These are phyloP conservation scores for Hydroisotoma schaefferi DNA, from an alignment of 2,888 invertebrate species.

Conservation along the genomic window DNA sequence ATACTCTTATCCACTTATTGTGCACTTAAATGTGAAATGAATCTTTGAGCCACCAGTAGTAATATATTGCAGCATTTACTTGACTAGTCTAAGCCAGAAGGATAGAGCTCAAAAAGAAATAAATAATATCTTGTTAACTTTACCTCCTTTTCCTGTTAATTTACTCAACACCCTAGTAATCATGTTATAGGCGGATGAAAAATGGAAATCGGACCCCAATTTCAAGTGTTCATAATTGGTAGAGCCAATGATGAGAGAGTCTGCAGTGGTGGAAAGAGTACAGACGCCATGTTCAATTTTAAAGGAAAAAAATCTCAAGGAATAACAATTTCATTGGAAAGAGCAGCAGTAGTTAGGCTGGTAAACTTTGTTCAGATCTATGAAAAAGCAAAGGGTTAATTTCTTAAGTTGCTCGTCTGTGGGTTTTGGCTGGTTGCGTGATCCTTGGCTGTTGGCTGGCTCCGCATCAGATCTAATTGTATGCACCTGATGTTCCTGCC, in stretches of 20 bases:
- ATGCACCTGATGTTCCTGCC: background rate
- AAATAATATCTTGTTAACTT: no score
- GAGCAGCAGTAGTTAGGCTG: constrained; percentile 1
- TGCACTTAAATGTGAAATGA: no score
- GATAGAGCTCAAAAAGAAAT: no score
- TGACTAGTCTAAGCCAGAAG: no score
- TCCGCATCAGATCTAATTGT: constrained; percentile 2
- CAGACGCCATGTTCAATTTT: constrained; percentile 16
- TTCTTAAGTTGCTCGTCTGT: constrained; percentile 11
- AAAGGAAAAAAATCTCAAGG: constrained; percentile 10
- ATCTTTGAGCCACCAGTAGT: no score
- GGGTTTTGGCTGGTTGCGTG: constrained; percentile 17
- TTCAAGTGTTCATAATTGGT: constrained; percentile 13
- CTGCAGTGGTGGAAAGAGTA: constrained; percentile 7
- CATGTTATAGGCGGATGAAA: constrained; percentile 14
- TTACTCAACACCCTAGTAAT: constrained; percentile 2
- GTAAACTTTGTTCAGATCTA: background rate
- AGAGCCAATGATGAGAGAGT: constrained; percentile 12
- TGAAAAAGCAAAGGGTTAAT: background rate
- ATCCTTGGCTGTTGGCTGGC: constrained; percentile 9
- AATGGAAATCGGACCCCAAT: background rate
- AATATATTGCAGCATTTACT: no score
- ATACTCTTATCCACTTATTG: no score
- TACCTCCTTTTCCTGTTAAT: constrained; percentile 2
- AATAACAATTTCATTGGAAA: constrained; percentile 5